Percentiles rank a stretch among this genome's conserved stretches.
phyloP scores from a whole-genome alignment of 2,113 vertebrate species.

The Tringa solitaria region DNA sequence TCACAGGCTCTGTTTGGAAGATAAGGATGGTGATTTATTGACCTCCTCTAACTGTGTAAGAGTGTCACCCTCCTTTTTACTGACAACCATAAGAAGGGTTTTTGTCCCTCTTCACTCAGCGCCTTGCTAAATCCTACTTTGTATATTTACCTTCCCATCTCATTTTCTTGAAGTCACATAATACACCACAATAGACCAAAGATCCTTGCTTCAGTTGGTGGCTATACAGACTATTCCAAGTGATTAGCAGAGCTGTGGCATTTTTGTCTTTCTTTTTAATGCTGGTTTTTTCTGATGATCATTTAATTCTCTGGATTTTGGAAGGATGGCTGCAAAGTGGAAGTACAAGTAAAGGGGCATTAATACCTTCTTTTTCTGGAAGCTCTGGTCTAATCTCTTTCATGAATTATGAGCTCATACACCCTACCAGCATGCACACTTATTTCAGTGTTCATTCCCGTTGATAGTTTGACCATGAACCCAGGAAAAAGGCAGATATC shows the following conservation, averaged over 20 bases:
- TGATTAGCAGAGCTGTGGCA: neutral
- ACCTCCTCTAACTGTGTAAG: constrained; percentile 77
- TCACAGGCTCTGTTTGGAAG: constrained; percentile 90
- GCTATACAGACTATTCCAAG: neutral
- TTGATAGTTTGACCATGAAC: neutral
- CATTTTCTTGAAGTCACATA: constrained; percentile 32
- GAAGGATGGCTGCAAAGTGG: neutral
- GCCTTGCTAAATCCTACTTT: neutral
- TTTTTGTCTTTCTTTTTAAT: neutral
- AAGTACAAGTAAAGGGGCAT: neutral
- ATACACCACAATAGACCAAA: constrained; percentile 8
- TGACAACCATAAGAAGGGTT: constrained; percentile 58
- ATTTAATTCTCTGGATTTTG: neutral
- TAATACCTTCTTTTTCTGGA: neutral
- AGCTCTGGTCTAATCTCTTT: neutral
- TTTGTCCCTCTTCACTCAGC: neutral
- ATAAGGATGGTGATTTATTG: constrained; percentile 97
- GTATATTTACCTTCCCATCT: constrained; percentile 19
- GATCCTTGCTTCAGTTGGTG: neutral
- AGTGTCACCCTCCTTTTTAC: constrained; percentile 75
- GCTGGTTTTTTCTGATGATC: neutral
- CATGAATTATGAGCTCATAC: neutral
- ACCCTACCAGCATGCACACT: neutral
- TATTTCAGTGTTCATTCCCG: neutral
- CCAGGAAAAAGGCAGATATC: neutral